Evolutionary conservation across 2,888 invertebrate genomes (phyloP).

Genomic region (Callyntrura guangdongensis): DNA sequence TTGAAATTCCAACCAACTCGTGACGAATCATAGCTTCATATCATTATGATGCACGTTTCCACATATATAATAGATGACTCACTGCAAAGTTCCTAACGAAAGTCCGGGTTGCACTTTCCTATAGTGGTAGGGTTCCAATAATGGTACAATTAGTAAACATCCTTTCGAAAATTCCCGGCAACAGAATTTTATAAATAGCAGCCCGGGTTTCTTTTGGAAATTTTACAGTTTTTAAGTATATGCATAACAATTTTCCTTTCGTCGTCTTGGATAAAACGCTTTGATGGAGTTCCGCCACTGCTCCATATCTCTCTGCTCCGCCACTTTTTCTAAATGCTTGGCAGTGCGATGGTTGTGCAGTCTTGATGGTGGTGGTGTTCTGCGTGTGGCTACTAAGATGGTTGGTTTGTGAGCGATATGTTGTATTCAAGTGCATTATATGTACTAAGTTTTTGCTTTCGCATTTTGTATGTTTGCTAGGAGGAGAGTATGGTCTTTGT

Average conservation of each 20-base stretch:
- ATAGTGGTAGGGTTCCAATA: too few species aligned
- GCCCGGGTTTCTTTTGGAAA: too few species aligned
- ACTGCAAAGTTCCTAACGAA: too few species aligned
- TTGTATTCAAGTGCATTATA: background rate
- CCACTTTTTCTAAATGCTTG: constrained; percentile 33
- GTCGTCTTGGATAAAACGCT: constrained; percentile 20
- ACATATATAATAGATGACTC: too few species aligned
- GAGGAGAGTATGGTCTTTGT: constrained; percentile 27
- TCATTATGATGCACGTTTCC: background rate
- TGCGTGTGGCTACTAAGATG: background rate
- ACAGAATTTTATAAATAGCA: too few species aligned
- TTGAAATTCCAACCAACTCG: background rate
- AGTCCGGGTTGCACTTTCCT: too few species aligned
- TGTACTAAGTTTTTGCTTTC: background rate
- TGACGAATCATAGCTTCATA: background rate
- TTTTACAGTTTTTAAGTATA: background rate
- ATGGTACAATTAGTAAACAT: too few species aligned
- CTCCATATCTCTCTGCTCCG: background rate
- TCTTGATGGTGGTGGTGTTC: background rate
- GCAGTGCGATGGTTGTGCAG: background rate
- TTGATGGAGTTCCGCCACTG: constrained; percentile 47
- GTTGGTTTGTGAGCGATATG: background rate
- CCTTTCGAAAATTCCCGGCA: too few species aligned
- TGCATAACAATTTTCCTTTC: constrained; percentile 37
- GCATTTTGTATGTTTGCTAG: background rate